phyloP scores from a whole-genome alignment of 2,797 vertebrate species.

The Catharus ustulatus region DNA sequence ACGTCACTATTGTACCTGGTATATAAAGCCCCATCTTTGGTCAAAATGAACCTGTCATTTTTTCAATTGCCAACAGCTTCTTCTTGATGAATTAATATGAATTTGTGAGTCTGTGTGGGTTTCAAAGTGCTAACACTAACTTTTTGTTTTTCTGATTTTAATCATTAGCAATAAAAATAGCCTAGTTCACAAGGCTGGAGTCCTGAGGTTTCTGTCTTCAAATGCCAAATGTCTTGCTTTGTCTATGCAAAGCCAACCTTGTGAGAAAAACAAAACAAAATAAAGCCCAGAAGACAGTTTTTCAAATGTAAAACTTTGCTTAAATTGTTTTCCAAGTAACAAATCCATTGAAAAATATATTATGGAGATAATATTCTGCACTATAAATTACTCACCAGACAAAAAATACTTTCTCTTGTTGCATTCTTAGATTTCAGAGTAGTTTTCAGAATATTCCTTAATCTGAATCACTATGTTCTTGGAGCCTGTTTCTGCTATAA shows the following conservation, averaged over 20 bases:
- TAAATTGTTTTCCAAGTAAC: background rate
- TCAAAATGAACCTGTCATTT: background rate
- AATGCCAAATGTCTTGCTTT: background rate
- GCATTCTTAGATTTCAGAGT: background rate
- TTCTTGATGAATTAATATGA: background rate
- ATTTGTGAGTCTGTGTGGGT: background rate
- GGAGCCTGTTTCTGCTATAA: background rate
- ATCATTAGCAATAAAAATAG: background rate
- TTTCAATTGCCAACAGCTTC: background rate
- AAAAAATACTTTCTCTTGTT: background rate
- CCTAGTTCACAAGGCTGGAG: background rate
- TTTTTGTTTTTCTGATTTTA: background rate
- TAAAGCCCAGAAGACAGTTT: background rate
- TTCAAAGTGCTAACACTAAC: background rate
- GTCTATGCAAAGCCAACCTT: background rate
- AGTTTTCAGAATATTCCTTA: background rate
- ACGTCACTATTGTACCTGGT: background rate
- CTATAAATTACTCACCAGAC: background rate
- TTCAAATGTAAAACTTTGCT: background rate
- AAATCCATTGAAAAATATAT: background rate
- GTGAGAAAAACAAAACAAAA: background rate
- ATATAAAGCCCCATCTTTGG: background rate
- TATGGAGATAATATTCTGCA: background rate
- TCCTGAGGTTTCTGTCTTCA: background rate
- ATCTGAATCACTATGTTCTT: background rate